Conservation (phyloP, 2,113 vertebrate species). For the Dicerorhinus sumatrensis region DNA sequence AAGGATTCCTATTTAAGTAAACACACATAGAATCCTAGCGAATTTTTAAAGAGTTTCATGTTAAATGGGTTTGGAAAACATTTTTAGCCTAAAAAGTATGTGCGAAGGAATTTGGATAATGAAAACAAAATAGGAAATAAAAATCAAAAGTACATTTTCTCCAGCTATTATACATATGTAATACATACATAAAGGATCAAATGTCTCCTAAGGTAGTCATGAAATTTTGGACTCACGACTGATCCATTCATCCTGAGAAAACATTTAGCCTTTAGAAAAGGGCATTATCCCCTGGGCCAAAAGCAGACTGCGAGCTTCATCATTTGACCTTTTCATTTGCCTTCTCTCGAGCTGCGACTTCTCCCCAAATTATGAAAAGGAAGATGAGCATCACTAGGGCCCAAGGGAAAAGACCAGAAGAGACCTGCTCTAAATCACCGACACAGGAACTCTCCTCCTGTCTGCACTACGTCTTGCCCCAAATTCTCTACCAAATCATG, state of each 20-base stretch:
- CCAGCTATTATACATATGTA: background rate
- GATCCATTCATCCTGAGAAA: slow-evolving; percentile 52
- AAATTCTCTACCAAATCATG: background rate
- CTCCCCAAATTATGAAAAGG: background rate
- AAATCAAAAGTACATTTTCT: slow-evolving; percentile 43
- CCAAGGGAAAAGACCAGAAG: background rate
- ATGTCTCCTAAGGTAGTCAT: slow-evolving; percentile 26
- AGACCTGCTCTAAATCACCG: background rate
- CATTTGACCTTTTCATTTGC: slow-evolving; percentile 41
- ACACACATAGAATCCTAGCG: background rate
- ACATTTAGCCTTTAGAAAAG: slow-evolving; percentile 69
- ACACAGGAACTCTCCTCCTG: background rate
- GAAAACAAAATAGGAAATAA: slow-evolving; percentile 60
- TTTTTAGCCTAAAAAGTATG: background rate
- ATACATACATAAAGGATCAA: slow-evolving; percentile 35
- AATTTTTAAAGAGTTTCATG: slow-evolving; percentile 12
- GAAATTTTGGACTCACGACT: slow-evolving; percentile 16
- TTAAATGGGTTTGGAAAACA: slow-evolving; percentile 22
- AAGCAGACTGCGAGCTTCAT: background rate
- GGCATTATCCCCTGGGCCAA: slow-evolving; percentile 33
- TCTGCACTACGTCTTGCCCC: background rate
- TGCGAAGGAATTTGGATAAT: slow-evolving; percentile 10
- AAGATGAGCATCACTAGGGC: background rate
- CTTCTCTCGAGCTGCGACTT: background rate
- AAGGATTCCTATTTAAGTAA: slow-evolving; percentile 19